Percentiles rank a stretch among this genome's conserved stretches.
Evolutionary conservation across 1,140 invertebrate species (phyloP).

Genomic region (Megalopta genalis): DNA sequence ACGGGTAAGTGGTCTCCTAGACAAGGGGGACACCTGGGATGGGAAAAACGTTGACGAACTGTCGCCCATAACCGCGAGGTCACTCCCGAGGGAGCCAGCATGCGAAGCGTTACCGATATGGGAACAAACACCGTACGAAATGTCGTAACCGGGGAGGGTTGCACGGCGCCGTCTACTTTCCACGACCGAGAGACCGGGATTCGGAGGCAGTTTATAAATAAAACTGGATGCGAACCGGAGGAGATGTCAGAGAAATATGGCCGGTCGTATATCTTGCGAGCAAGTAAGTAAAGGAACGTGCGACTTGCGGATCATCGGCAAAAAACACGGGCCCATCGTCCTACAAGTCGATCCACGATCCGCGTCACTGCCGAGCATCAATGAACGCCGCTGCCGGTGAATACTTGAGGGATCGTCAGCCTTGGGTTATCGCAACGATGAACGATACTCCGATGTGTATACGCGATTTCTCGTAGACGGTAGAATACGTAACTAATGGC

Average conservation of each 20-base stretch:
- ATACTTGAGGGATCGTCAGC: background rate
- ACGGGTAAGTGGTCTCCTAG: slow-evolving; percentile 4
- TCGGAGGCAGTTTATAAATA: slow-evolving; percentile 42
- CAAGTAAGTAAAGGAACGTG: slow-evolving; percentile 14
- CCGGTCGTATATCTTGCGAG: slow-evolving; percentile 18
- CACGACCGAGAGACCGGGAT: background rate
- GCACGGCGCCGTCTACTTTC: background rate
- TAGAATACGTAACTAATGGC: background rate
- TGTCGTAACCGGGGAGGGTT: slow-evolving; percentile 27
- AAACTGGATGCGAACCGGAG: slow-evolving; percentile 11
- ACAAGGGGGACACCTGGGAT: slow-evolving; percentile 6
- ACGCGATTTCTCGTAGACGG: background rate
- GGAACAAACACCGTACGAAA: slow-evolving; percentile 44
- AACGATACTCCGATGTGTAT: background rate
- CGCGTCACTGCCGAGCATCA: background rate
- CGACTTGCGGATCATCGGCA: background rate
- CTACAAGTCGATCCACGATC: background rate
- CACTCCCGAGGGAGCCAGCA: slow-evolving; percentile 36
- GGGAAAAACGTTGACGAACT: slow-evolving; percentile 48
- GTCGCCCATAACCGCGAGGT: slow-evolving; percentile 38
- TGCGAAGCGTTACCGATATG: slow-evolving; percentile 7
- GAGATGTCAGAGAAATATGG: slow-evolving; percentile 14
- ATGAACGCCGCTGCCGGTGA: background rate
- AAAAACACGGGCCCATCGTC: background rate
- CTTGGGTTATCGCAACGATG: background rate